Evolutionary conservation across 92 coral and sea anemone species (phyloP), one percentile per base, ranked within the genome.

Genomic region (Siderastrea siderea): DNA sequence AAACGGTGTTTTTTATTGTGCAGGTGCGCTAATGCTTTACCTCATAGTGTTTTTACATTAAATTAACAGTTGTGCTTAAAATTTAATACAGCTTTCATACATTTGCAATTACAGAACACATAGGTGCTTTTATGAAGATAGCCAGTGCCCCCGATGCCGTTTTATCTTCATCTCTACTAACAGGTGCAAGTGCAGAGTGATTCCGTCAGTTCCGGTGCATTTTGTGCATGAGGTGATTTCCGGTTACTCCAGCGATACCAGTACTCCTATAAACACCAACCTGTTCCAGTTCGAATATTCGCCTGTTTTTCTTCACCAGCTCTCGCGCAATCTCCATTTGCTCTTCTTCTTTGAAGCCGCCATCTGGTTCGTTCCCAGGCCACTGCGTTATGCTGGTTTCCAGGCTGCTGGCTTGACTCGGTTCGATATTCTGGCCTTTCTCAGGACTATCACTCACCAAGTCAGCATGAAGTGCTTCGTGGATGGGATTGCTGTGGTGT

Each of bases 211-310:
- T n/a, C 78, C 61, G 78, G 78, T 52, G 38, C 38, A 26, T 26
- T 26, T 26, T 26, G 38, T 26, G 38, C 38, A 26, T 26, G 38
- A 26, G 38, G 38, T 26, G 38, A 26, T 26, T 26, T 26, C 38
- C 38, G 38, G 38, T 26, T 0, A 26, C 38, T 26, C 38, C 38
- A 26, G 38, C 43, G 19, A 9, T 17, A 62, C 78, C 47, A 63
- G 46, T 73, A 2, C 38, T 45, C 67, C 49, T 73, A 71, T 52
- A 79, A 62, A 9, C 73, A 95, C 98, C 94, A 95, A 93, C 96
- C 98, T 95, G 78, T 69, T 79, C 87, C 91, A 95, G 78, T 72
- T 93, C 95, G 62, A 90, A 88, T 19, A 92, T 87, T 60, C 73
- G 83, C 78, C 86, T 85, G 85, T 90, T 91, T 83, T 88, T 90